Evolutionary conservation across 2,888 invertebrate species (phyloP).

Genomic region (Oscheius sp.): DNA sequence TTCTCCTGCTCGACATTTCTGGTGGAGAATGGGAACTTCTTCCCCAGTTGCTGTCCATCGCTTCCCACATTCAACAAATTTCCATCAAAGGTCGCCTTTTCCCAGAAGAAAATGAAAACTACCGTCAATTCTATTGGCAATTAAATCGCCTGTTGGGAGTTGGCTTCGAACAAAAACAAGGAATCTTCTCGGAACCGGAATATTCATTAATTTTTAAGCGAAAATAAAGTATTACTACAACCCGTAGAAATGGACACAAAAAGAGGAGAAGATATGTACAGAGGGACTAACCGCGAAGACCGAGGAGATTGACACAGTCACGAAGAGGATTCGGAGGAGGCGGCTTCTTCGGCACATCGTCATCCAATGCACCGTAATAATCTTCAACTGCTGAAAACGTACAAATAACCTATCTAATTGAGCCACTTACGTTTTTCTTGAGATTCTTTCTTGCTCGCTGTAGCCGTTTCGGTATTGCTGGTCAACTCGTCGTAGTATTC

Average conservation of each 20-base stretch:
- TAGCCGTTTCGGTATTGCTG: neutral
- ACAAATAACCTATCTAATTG: neutral
- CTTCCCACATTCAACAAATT: neutral
- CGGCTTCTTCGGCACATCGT: conserved; percentile 33
- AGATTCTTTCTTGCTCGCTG: neutral
- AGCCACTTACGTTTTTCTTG: neutral
- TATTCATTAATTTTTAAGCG: conserved; percentile 16
- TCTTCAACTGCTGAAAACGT: conserved; percentile 38
- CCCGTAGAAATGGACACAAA: conserved; percentile 9
- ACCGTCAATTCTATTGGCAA: conserved; percentile 34
- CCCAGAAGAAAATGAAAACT: conserved; percentile 38
- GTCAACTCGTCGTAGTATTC: conserved; percentile 52
- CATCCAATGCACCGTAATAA: conserved; percentile 48
- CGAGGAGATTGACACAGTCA: conserved; percentile 52
- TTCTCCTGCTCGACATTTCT: conserved; percentile 21
- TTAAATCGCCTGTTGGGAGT: neutral
- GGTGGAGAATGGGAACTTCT: conserved; percentile 33
- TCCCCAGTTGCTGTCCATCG: neutral
- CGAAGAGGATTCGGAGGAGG: conserved; percentile 34
- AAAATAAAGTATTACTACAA: conserved; percentile 17
- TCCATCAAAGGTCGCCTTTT: conserved; percentile 22
- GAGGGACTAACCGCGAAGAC: conserved; percentile 35
- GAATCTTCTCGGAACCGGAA: neutral
- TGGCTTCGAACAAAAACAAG: neutral
- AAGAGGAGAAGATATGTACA: conserved; percentile 22